Conservation (phyloP, 2,888 invertebrate genomes). For the Griposia aprilina region DNA sequence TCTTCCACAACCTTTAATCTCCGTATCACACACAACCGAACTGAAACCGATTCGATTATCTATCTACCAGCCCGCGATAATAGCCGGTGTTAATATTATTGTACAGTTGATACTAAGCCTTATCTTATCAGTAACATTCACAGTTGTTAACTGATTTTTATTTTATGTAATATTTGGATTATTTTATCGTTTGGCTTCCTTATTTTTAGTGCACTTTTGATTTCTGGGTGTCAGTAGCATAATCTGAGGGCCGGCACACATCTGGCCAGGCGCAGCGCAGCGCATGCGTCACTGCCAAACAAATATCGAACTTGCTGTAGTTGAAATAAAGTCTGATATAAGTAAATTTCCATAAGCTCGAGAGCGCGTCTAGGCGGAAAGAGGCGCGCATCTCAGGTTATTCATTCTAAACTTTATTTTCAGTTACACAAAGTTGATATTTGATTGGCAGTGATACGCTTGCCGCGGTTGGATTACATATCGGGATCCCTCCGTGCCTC, state of each 20-base stretch:
- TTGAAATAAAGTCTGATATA: too few species aligned
- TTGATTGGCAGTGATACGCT: background rate
- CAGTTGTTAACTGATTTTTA: conserved; percentile 57
- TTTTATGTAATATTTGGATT: conserved; percentile 51
- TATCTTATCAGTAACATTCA: conserved; percentile 49
- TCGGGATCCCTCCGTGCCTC: too few species aligned
- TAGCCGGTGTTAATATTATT: conserved; percentile 15
- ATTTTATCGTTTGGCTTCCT: conserved; percentile 47
- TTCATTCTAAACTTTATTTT: too few species aligned
- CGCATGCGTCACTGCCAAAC: too few species aligned
- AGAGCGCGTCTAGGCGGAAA: too few species aligned
- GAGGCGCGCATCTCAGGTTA: too few species aligned
- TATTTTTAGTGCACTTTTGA: conserved; percentile 37
- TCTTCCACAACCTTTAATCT: conserved; percentile 7
- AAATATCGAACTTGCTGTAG: too few species aligned
- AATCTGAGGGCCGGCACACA: background rate
- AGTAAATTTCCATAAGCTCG: too few species aligned
- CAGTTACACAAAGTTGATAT: too few species aligned
- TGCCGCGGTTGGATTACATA: too few species aligned
- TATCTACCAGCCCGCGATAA: conserved; percentile 46
- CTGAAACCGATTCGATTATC: conserved; percentile 45
- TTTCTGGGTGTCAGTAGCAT: background rate
- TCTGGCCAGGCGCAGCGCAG: too few species aligned
- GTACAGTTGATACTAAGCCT: conserved; percentile 14
- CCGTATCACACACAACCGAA: background rate